Evolutionary conservation across 2,888 invertebrate genomes (phyloP).

Genomic region (Drosophila pseudotalamancana): DNA sequence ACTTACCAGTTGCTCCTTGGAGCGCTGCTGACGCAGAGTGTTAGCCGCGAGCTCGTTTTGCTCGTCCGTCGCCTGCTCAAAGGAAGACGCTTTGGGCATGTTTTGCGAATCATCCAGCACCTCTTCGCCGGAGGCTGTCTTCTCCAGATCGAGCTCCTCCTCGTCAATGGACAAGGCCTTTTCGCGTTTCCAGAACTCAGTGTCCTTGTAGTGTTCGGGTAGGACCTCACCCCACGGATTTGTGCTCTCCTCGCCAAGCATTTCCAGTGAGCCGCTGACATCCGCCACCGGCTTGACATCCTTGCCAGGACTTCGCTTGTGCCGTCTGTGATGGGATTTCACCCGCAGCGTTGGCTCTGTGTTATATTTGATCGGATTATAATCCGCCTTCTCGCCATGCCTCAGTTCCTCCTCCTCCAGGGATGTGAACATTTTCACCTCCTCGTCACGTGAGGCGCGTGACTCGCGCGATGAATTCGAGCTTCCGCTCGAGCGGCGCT

Average conservation of each 20-base stretch:
- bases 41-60: slow-evolving; percentile 81
- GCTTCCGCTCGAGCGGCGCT: slow-evolving; percentile 86
- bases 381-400: slow-evolving; percentile 77
- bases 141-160: slow-evolving; percentile 74
- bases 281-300: slow-evolving; percentile 59
- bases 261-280: slow-evolving; percentile 69
- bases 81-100: slow-evolving; percentile 81
- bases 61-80: slow-evolving; percentile 82
- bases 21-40: slow-evolving; percentile 68
- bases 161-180: slow-evolving; percentile 83
- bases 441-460: slow-evolving; percentile 87
- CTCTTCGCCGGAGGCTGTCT: slow-evolving; percentile 57
- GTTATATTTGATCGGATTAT: slow-evolving; percentile 81
- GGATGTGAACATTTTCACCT: slow-evolving; percentile 87
- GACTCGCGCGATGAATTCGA: slow-evolving; percentile 87
- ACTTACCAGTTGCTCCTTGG: slow-evolving; percentile 78
- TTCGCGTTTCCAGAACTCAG: slow-evolving; percentile 83
- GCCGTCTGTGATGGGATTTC: slow-evolving; percentile 78
- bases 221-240: slow-evolving; percentile 84
- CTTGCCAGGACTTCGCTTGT: slow-evolving; percentile 82
- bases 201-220: slow-evolving; percentile 82
- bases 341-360: slow-evolving; percentile 81
- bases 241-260: slow-evolving; percentile 79
- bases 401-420: slow-evolving; percentile 87
- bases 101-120: slow-evolving; percentile 56